Evolutionary conservation across 2,797 vertebrate genomes (phyloP), one percentile per base, ranked within the genome.

Genomic region (Sparus aurata): DNA sequence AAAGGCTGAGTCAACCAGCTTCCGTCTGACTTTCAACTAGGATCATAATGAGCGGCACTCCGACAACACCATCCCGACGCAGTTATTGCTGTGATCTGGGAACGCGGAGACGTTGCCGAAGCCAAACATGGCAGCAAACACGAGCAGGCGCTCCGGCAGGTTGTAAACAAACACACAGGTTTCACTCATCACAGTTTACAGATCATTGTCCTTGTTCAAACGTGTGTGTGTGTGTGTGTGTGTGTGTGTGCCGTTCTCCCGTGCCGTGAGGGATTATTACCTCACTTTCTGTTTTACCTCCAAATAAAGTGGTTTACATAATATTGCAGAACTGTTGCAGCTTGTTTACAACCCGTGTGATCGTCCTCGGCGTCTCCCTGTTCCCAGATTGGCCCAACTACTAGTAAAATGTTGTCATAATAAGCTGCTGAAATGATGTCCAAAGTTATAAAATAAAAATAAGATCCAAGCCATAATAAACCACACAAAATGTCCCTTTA

Each of bases 331-430:
- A 49, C 41, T 10, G 7, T 30, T 72, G 25, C 25, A 25, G 22
- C 53, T 63, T 50, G 1, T 71, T 68, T 17, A 22, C 47, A 69
- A 41, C 3, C 45, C 13, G 34, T 50, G 22, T 73, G n/a, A 63
- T 47, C 13, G 0, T 30, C 18, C 11, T 23, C 0, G 0, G 41
- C 2, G 17, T 30, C 11, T 69, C 41, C 43, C 5, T 49, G 30
- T 67, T 72, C 45, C 34, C 41, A 49, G 20, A 74, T 34, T 20
- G 20, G 49, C 34, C 23, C 9, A 23, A 25, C n/a, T 30, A 13
- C 61, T 66, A 54, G 5, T n/a, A 38, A 20, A 45, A 27, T 45
- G 49, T 30, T 17, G 22, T 58, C 57, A 67, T 58, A 57, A 67
- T 23, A 22, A 45, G 46, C 60, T 11, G 53, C 12, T 59, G 3